Percentiles rank a stretch among this genome's conserved stretches.
Conservation (phyloP, 2,113 vertebrate genomes). For the Microcebus tavaratra region DNA sequence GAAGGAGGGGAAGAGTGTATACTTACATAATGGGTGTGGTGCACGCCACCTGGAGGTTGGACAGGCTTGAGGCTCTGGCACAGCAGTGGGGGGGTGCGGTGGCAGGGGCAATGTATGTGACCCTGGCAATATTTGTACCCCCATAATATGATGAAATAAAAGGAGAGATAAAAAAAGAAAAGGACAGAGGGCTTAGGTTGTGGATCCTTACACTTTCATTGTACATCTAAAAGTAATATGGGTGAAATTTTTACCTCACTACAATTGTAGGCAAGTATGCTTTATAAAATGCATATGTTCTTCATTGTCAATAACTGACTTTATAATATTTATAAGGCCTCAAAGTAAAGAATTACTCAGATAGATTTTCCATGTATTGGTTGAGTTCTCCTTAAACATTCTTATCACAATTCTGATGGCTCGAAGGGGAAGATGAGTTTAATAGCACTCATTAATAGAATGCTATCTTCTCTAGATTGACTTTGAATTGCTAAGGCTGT, state of each 20-base stretch:
- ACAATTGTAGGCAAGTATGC: background rate
- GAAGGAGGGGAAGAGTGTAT: no score
- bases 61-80: no score
- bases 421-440: background rate
- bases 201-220: background rate
- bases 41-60: no score
- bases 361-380: background rate
- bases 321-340: background rate
- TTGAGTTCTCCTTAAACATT: background rate
- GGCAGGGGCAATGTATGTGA: no score
- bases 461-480: background rate
- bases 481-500: background rate
- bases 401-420: background rate
- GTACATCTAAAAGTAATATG: background rate
- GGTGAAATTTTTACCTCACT: background rate
- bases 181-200: background rate
- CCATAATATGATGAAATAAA: no score
- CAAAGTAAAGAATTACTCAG: background rate
- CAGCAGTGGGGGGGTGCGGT: no score
- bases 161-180: background rate
- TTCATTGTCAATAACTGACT: background rate
- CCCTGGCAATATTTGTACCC: no score
- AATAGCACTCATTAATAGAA: background rate
- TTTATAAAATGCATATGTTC: background rate
- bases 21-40: no score